Evolutionary conservation across 2,113 vertebrate species (phyloP), one percentile per base, ranked within the genome.

Genomic region (Peromyscus californicus): DNA sequence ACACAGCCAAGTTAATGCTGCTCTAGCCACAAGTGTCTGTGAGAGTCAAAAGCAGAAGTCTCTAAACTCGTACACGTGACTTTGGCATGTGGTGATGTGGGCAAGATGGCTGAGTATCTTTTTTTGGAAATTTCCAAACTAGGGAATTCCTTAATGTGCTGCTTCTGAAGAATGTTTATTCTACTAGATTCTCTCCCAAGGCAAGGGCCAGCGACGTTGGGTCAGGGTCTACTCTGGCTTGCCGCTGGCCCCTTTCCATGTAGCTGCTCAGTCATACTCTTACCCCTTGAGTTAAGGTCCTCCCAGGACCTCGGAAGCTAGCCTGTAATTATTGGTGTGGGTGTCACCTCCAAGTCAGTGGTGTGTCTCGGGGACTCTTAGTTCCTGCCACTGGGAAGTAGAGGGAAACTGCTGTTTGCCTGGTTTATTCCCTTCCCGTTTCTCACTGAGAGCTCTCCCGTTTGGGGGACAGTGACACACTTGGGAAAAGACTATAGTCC

Each of bases 111-210:
- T 89, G 76, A 72, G 39, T 29, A 33, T 70, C 85, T 57, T 70
- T 94, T 70, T 94, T 80, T 90, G 76, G 95, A 95, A 96, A 96
- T 88, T 89, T 94, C 74, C 29, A 75, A 95, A 57, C 31, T 72
- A 69, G 31, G 36, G 31, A 21, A 63, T 79, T 90, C 39, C 24
- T 84, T 89, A 94, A 54, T 26, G 6, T 59, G 3, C 22, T 69
- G 26, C 2, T 74, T 78, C 10, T 17, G 33, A 24, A 59, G 63
- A 54, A 36, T 7, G 36, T 22, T 86, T 9, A 7, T 48, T 79
- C 21, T 72, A 61, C 86, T 69, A 17, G 36, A 13, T 22, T 63
- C 13, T 85, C 39, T 90, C 11, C 21, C 11, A 29, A 51, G 29
- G n/a, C 22, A 42, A n/a, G 36, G 10, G 63, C n/a, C 31, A 89